A percentile compares a stretch with the other conserved stretches of the same genome.
Evolutionary conservation across 2,888 invertebrate genomes (phyloP).

Genomic region (Calephelis perditalis): DNA sequence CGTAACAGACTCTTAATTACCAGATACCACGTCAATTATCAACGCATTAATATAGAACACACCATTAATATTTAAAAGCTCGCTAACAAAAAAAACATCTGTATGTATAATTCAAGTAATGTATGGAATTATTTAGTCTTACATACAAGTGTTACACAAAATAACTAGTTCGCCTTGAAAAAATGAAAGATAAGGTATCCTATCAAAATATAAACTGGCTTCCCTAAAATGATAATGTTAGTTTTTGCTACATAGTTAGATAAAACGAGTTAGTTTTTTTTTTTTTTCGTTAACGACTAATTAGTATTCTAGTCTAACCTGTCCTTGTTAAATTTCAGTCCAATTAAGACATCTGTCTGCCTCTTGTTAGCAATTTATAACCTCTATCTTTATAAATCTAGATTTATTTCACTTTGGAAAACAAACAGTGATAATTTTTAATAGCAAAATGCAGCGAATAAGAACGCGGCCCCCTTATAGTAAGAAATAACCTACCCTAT

Average conservation of each 20-base stretch:
- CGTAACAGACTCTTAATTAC: no score
- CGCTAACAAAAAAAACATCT: neutral
- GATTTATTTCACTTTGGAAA: no score
- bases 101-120: constrained; percentile 5
- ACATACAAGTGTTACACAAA: neutral
- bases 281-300: constrained; percentile 7
- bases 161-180: constrained; percentile 5
- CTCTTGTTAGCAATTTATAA: constrained; percentile 1
- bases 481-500: no score
- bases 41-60: no score
- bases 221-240: constrained; percentile 10
- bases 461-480: no score
- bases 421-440: no score
- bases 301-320: constrained; percentile 2
- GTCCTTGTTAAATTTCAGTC: constrained; percentile 7
- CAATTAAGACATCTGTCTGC: constrained; percentile 6
- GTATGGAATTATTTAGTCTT: neutral
- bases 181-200: constrained; percentile 6
- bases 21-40: no score
- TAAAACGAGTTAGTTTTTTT: constrained; percentile 5
- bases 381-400: no score
- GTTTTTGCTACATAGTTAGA: constrained; percentile 6
- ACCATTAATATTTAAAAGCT: neutral
- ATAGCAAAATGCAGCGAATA: no score
- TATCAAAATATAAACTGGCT: constrained; percentile 12